Base-by-base conservation (phyloP, 2,113 vertebrate species). In the Phoxinus phoxinus region DNA sequence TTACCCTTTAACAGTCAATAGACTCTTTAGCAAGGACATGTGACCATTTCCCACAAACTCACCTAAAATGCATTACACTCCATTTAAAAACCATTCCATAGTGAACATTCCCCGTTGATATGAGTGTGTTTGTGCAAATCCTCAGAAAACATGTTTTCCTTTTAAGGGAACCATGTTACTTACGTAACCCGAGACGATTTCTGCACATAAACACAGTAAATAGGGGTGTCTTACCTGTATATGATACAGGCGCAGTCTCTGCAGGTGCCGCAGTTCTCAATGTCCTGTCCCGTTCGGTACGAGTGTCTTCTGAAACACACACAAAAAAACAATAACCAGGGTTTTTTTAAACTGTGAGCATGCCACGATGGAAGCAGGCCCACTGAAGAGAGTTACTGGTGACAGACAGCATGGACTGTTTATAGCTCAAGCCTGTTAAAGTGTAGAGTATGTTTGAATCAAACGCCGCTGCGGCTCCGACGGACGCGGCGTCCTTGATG, bases 161-260 rank as follows among this genome's bases (percentile, higher is more conserved):
- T n/a, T n/a, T n/a, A n/a, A n/a, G n/a, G n/a, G n/a, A n/a, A n/a
- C n/a, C n/a, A n/a, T n/a, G n/a, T n/a, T n/a, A n/a, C n/a, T n/a
- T n/a, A n/a, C n/a, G n/a, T n/a, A n/a, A n/a, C n/a, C n/a, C n/a
- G n/a, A n/a, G n/a, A n/a, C n/a, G n/a, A 37, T 37, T 71, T 23
- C 0, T 71, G 19, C 46, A 27, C 44, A 48, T 53, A 30, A 48
- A 76, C n/a, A 51, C 3, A n/a, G 11, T 32, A 76, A 76, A 30
- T 2, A 25, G 30, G 1, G 15, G 3, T 76, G 51, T 61, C 93
- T 41, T 92, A 97, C 96, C 96, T 97, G 94, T 97, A 97, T 93
- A 97, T 96, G 93, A 97, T 97, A 93, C 96, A 97, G 86, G 95
- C 96, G 0, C 96, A 97, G 94, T 97, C 96, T 85, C 96, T 95